Evolutionary conservation across 2,888 invertebrate species (phyloP), one percentile per base, ranked within the genome.

Genomic region (Torymus aiolomorphi): DNA sequence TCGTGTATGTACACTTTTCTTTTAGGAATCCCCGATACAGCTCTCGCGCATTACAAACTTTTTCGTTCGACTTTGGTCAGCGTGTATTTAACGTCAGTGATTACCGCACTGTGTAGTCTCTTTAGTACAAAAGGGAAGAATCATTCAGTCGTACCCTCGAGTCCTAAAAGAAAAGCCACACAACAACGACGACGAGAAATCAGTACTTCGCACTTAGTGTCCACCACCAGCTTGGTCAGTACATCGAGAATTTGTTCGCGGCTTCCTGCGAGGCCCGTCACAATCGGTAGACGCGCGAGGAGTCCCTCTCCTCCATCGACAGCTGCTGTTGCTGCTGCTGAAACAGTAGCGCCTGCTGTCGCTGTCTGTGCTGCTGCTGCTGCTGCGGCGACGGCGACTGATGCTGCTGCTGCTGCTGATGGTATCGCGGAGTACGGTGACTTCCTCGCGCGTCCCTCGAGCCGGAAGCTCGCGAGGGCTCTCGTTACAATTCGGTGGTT

Each of bases 401-500:
- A 24, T 77, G 69, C 18, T 65, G 71, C 67, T 67, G 78, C 5
- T 52, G 65, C 24, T 63, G 69, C 16, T 73, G 72, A 1, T 75
- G 76, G 5, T 78, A 18, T 24, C 61, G 83, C 82, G 87, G 81
- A 85, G 85, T 84, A 83, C 59, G 78, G 84, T 87, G 80, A 42
- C 42, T 42, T 42, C 42, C 42, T 84, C 86, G 82, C 86, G 84
- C 80, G 85, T 81, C 85, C 61, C 70, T 59, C 83, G 81, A 76
- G 66, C 74, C 63, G 70, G 74, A 70, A 54, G 78, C 78, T 42
- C 78, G 71, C 78, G 78, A 57, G 2, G 78, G 65, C 85, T 78
- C 78, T 69, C 59, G 92, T 91, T 91, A 94, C 90, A 96, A 93
- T 91, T 96, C 95, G 84, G 96, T 96, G 83, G 95, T 95, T 80